Evolutionary conservation across 1,140 invertebrate species (phyloP).

Genomic region (Drosophila ironensis): DNA sequence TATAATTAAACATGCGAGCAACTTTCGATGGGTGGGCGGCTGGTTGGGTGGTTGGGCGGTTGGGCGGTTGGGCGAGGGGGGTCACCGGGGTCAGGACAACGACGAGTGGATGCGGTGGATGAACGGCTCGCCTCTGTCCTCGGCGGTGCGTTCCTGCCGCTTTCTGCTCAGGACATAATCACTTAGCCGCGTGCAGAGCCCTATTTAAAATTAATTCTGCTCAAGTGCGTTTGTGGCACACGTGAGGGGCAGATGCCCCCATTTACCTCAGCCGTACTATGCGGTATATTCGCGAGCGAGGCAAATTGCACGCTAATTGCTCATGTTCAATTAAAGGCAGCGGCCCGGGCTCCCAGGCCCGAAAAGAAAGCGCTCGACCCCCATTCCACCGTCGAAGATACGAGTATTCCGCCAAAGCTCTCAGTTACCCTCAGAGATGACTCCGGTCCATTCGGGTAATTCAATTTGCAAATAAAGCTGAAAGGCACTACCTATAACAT

Average conservation of each 20-base stretch:
- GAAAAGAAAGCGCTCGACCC: conserved; percentile 1
- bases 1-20: conserved; percentile 81
- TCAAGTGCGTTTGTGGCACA: conserved; percentile 79
- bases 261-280: conserved; percentile 70
- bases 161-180: conserved; percentile 55
- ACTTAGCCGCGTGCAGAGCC: conserved; percentile 77
- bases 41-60: no score
- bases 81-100: no score
- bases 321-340: conserved; percentile 79
- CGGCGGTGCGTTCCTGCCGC: conserved; percentile 23
- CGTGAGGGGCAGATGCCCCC: conserved; percentile 22
- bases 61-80: conserved; percentile 3
- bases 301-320: conserved; percentile 82
- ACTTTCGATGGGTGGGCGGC: conserved; percentile 16
- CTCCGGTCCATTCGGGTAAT: no score
- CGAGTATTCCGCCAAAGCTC: neutral
- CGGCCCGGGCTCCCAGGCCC: conserved; percentile 3
- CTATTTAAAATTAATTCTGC: conserved; percentile 81
- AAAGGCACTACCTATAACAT: no score
- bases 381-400: neutral
- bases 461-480: no score
- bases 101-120: conserved; percentile 26
- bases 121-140: conserved; percentile 12
- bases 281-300: conserved; percentile 56
- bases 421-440: neutral